Evolutionary conservation across 2,113 vertebrate genomes (phyloP).

Genomic region (Sinosuthora webbiana): DNA sequence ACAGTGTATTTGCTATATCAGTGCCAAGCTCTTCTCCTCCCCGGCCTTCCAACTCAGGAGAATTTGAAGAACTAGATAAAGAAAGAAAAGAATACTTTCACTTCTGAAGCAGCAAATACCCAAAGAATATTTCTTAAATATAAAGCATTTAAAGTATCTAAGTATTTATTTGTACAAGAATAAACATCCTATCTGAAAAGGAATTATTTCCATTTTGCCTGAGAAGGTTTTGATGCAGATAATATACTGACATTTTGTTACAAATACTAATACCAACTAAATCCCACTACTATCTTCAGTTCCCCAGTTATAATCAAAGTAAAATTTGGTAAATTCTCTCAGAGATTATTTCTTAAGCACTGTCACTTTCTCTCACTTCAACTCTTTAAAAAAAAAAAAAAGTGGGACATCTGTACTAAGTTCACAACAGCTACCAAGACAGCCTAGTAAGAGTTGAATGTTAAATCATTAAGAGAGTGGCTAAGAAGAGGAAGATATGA

Average conservation of each 20-base stretch:
- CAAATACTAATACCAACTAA: not conserved
- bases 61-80: constrained; percentile 88
- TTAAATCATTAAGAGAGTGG: not conserved
- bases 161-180: not conserved
- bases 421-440: not conserved
- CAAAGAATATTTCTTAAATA: not conserved
- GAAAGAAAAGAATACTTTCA: not conserved
- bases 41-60: constrained; percentile 95
- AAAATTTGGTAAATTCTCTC: not conserved
- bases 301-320: not conserved
- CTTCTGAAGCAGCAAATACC: not conserved
- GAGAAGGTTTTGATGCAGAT: not conserved
- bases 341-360: not conserved
- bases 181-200: not conserved
- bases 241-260: not conserved
- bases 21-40: constrained; percentile 93
- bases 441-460: not conserved
- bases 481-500: not conserved
- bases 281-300: not conserved
- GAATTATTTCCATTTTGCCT: not conserved
- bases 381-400: not conserved
- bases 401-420: not conserved
- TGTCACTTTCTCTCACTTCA: not conserved
- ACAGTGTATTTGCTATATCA: constrained; percentile 88
- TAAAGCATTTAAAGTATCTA: not conserved